Percentiles rank a stretch among this genome's conserved stretches.
phyloP scores from a whole-genome alignment of 2,113 vertebrate species.

The Salvelinus sp. region DNA sequence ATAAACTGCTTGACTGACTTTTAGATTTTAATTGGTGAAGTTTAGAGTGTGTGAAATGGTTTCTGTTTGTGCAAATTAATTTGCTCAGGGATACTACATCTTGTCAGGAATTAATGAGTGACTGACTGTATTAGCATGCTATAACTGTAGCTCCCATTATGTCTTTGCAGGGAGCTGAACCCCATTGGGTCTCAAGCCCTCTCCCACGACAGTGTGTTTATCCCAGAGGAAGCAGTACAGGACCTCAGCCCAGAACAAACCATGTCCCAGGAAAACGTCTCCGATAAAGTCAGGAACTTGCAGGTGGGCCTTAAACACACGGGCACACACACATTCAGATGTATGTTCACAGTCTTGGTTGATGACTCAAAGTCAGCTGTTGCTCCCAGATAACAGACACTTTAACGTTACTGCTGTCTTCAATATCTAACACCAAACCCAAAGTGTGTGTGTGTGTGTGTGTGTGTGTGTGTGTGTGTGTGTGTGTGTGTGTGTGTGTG shows the following conservation, averaged over 20 bases:
- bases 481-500: no score
- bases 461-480: no score
- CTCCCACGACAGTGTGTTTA: slow-evolving; percentile 97
- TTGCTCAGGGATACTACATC: neutral
- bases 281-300: slow-evolving; percentile 93
- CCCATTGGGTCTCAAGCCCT: slow-evolving; percentile 87
- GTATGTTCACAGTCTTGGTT: neutral
- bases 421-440: no score
- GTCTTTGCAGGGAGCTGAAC: slow-evolving; percentile 76
- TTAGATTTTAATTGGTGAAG: slow-evolving; percentile 14
- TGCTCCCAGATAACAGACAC: no score
- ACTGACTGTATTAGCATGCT: neutral
- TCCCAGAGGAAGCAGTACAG: slow-evolving; percentile 86
- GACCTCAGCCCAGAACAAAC: slow-evolving; percentile 79
- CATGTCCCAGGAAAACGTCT: slow-evolving; percentile 95
- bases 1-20: slow-evolving; percentile 1
- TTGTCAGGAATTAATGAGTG: slow-evolving; percentile 7
- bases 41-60: slow-evolving; percentile 2
- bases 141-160: neutral
- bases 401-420: no score
- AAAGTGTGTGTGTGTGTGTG: no score
- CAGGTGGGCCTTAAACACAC: slow-evolving; percentile 77
- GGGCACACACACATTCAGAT: neutral
- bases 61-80: no score
- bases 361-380: no score